Conservation (phyloP, 2,113 vertebrate species). For the Neofelis nebulosa region DNA sequence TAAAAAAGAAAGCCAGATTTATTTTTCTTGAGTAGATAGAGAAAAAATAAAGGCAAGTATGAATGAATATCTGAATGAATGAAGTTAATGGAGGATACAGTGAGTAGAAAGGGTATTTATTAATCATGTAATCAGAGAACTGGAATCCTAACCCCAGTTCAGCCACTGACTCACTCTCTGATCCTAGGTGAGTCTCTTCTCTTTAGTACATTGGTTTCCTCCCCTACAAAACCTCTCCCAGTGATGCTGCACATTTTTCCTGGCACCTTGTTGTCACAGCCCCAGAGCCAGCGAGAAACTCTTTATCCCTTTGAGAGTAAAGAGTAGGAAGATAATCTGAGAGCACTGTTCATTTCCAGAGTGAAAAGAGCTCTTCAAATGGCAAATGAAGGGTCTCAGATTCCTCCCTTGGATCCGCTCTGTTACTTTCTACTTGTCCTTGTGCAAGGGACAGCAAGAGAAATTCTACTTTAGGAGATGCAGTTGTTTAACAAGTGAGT, state of each 20-base stretch:
- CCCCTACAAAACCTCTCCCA: not conserved
- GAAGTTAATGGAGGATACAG: not conserved
- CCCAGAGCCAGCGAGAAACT: not conserved
- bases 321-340: not conserved
- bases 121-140: not conserved
- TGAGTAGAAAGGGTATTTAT: not conserved
- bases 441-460: not conserved
- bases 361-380: slow-evolving; percentile 28
- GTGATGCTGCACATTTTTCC: not conserved
- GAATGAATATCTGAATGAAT: not conserved
- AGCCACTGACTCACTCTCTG: not conserved
- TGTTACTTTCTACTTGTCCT: not conserved
- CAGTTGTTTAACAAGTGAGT: not conserved
- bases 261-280: not conserved
- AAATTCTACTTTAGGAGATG: not conserved
- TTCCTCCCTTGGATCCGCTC: not conserved
- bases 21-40: not conserved
- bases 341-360: not conserved
- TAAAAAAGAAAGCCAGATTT: not conserved
- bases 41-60: not conserved
- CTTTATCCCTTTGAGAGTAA: not conserved
- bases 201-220: not conserved
- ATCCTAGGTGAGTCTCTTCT: not conserved
- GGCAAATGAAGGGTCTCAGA: not conserved
- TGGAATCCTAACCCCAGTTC: fast-evolving